A percentile compares a stretch with the other conserved stretches of the same genome.
Conservation (phyloP, 2,113 vertebrate genomes). For the Litocranius walleri region DNA sequence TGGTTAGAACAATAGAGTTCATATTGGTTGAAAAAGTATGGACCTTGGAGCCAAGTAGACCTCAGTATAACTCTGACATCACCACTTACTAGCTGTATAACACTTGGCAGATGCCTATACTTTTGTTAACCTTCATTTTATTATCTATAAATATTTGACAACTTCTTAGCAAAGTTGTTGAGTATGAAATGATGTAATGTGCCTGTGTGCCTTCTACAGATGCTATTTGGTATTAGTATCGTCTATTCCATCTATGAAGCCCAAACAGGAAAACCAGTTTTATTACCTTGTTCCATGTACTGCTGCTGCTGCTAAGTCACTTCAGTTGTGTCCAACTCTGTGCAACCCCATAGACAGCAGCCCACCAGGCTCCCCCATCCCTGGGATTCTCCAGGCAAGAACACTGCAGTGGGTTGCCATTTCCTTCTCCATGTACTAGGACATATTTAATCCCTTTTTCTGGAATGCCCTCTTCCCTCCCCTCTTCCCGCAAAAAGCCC, state of each 20-base stretch:
- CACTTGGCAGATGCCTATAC: not conserved
- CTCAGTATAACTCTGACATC: not conserved
- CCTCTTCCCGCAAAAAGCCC: not conserved
- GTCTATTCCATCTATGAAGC: not conserved
- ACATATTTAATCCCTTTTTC: too few species aligned
- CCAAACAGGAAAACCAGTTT: not conserved
- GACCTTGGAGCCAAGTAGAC: not conserved
- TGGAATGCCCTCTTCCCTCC: too few species aligned
- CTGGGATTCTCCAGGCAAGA: too few species aligned
- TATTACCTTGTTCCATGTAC: not conserved
- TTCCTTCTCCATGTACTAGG: too few species aligned
- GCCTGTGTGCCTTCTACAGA: too few species aligned
- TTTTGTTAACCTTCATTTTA: not conserved
- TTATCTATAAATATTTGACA: not conserved
- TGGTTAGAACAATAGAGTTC: not conserved
- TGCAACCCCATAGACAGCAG: too few species aligned
- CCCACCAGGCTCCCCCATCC: too few species aligned
- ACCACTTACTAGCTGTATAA: not conserved
- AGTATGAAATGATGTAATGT: not conserved
- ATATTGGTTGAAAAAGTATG: not conserved
- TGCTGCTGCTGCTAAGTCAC: too few species aligned
- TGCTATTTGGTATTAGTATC: not conserved
- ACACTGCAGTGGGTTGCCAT: too few species aligned
- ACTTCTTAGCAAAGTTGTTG: not conserved
- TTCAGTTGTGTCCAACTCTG: fast-evolving